Percentiles rank a stretch among this genome's conserved stretches.
Evolutionary conservation across 2,113 vertebrate species (phyloP).

Genomic region (Tor tambroides): DNA sequence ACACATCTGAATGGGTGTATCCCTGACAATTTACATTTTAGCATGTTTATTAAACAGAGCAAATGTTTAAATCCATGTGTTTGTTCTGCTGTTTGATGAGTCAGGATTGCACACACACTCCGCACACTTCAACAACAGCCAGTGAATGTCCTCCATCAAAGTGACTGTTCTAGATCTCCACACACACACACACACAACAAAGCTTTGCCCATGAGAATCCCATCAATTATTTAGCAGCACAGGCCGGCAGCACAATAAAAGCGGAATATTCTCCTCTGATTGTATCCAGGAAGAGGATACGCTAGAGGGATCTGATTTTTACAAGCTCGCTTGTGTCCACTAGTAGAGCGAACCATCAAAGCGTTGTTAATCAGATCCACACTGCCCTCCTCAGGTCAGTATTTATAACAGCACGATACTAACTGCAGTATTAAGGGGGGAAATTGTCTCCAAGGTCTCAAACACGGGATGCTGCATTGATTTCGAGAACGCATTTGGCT

Average conservation of each 20-base stretch:
- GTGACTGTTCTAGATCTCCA: constrained; percentile 59
- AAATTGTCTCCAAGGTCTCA: constrained; percentile 12
- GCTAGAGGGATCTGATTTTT: constrained; percentile 40
- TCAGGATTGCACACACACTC: constrained; percentile 16
- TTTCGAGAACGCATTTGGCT: constrained; percentile 7
- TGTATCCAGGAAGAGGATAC: constrained; percentile 39
- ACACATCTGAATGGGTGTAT: constrained; percentile 34
- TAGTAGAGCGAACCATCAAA: not conserved
- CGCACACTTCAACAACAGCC: constrained; percentile 1
- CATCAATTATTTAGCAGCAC: constrained; percentile 74
- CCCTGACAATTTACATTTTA: constrained; percentile 20
- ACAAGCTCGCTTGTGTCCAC: constrained; percentile 44
- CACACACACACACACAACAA: constrained; percentile 63
- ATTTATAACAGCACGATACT: constrained; percentile 48
- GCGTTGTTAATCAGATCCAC: constrained; percentile 56
- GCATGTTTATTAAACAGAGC: not conserved
- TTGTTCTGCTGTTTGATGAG: constrained; percentile 35
- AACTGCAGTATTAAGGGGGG: not conserved
- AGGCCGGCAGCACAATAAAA: constrained; percentile 64
- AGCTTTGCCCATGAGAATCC: constrained; percentile 66
- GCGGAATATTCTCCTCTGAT: constrained; percentile 55
- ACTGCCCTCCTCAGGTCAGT: constrained; percentile 68
- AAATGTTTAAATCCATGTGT: constrained; percentile 5
- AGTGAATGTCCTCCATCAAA: constrained; percentile 68
- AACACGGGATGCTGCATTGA: not conserved